Evolutionary conservation across 2,797 vertebrate genomes (phyloP).

Genomic region (Myoxocephalus aenaeus): DNA sequence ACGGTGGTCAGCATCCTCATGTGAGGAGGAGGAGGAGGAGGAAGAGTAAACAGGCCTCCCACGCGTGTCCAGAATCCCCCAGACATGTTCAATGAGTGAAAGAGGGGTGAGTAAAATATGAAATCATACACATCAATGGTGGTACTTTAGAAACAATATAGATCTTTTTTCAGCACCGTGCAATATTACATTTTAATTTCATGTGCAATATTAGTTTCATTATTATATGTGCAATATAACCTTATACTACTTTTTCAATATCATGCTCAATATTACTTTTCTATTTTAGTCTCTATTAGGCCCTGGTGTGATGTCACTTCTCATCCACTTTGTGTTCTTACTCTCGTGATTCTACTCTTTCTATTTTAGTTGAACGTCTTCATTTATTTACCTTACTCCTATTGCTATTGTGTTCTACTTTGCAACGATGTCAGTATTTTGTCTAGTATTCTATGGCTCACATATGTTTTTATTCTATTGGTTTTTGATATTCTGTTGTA

Average conservation of each 20-base stretch:
- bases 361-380: too few relatives aligned
- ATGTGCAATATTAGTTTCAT: neutral
- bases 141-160: neutral
- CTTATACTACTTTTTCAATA: too few relatives aligned
- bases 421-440: neutral
- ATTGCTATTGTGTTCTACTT: too few relatives aligned
- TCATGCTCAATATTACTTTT: too few relatives aligned
- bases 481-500: too few relatives aligned
- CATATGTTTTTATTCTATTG: neutral
- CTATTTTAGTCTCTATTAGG: too few relatives aligned
- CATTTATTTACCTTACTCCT: too few relatives aligned
- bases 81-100: neutral
- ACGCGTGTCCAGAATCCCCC: neutral
- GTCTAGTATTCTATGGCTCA: neutral
- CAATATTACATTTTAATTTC: neutral
- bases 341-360: too few relatives aligned
- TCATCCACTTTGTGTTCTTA: too few relatives aligned
- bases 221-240: too few relatives aligned
- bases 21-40: neutral
- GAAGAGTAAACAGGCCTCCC: neutral
- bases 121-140: neutral
- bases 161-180: too few relatives aligned
- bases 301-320: too few relatives aligned
- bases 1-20: slow-evolving; percentile 9
- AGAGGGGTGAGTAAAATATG: neutral